These are phyloP conservation scores for Diploptera punctata DNA, from an alignment of 2,888 invertebrate species.

Conservation along the genomic window DNA sequence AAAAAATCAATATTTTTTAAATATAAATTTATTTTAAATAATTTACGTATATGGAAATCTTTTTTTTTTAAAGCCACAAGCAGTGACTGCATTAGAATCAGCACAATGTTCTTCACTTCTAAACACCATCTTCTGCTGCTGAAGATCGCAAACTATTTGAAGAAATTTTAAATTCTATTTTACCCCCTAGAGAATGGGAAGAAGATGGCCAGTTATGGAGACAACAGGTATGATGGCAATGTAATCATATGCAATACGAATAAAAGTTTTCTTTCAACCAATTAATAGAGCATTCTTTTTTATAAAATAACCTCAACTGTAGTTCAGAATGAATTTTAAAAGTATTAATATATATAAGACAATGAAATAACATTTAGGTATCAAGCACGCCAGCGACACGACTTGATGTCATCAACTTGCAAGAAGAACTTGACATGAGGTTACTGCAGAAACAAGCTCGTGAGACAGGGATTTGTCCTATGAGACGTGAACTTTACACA, in stretches of 20 bases:
- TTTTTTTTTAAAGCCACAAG: background rate
- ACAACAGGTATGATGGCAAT: slow-evolving; percentile 68
- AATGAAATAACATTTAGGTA: no score
- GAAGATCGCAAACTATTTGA: slow-evolving; percentile 70
- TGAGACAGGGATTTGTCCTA: slow-evolving; percentile 96
- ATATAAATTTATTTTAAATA: no score
- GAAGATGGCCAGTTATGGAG: slow-evolving; percentile 92
- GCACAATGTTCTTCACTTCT: background rate
- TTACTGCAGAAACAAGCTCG: slow-evolving; percentile 92
- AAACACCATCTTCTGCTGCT: slow-evolving; percentile 16
- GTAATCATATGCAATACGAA: background rate
- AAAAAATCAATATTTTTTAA: no score
- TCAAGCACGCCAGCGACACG: slow-evolving; percentile 97
- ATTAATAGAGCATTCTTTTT: no score
- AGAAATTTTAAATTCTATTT: slow-evolving; percentile 90
- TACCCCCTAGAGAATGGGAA: slow-evolving; percentile 95
- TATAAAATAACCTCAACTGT: no score
- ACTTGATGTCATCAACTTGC: slow-evolving; percentile 93
- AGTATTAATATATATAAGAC: no score
- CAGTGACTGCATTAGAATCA: no score
- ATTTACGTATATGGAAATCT: no score
- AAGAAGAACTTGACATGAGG: slow-evolving; percentile 92
- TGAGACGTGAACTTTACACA: slow-evolving; percentile 90
- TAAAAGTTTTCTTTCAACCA: background rate
- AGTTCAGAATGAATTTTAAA: no score